Conservation (phyloP, 2,113 vertebrate genomes). For the Bungarus multicinctus region DNA sequence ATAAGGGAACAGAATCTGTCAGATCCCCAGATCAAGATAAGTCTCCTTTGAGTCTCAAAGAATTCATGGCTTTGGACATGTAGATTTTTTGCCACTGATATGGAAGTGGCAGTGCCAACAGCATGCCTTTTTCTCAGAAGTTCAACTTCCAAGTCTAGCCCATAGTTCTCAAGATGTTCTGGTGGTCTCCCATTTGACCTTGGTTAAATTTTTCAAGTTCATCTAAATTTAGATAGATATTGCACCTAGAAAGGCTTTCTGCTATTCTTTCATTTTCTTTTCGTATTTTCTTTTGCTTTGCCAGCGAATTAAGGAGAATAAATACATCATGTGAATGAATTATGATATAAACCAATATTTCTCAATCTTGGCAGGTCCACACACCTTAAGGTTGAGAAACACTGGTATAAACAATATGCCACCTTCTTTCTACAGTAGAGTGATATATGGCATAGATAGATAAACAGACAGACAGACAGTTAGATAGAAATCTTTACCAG, state of each 20-base stretch:
- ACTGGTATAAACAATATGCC: background rate
- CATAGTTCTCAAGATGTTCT: background rate
- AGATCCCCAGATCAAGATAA: background rate
- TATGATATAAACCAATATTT: background rate
- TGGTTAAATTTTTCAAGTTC: background rate
- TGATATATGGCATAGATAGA: background rate
- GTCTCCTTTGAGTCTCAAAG: background rate
- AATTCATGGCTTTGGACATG: background rate
- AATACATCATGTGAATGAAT: background rate
- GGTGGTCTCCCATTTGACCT: background rate
- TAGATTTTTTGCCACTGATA: background rate
- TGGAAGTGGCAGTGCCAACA: background rate
- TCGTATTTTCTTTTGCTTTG: background rate
- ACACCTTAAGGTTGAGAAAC: background rate
- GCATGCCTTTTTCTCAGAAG: background rate
- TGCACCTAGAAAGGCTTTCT: background rate
- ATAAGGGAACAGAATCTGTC: background rate
- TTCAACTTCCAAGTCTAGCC: background rate
- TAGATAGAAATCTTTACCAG: background rate
- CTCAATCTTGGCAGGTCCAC: background rate
- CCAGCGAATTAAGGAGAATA: background rate
- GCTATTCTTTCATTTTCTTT: background rate
- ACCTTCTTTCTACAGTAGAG: background rate
- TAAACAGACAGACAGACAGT: background rate
- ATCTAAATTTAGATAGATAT: background rate